A percentile compares a stretch with the other conserved stretches of the same genome.
Evolutionary conservation across 2,888 invertebrate species (phyloP).

Genomic region (Elgonia sp.): DNA sequence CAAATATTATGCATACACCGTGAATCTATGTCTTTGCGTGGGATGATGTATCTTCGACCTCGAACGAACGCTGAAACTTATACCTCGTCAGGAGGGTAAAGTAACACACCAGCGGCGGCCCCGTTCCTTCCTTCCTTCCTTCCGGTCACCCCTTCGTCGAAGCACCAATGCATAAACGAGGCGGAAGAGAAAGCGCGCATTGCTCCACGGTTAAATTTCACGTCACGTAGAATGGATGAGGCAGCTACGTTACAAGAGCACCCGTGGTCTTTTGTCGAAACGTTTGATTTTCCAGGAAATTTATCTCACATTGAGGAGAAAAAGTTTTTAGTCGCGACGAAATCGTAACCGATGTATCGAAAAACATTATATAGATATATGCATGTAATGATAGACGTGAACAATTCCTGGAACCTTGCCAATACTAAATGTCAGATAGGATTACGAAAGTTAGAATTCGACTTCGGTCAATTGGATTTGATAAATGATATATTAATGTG

Average conservation of each 20-base stretch:
- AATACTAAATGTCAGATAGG: not conserved
- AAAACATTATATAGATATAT: constrained; percentile 10
- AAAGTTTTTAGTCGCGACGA: constrained; percentile 63
- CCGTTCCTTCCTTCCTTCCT: constrained; percentile 64
- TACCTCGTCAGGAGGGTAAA: constrained; percentile 78
- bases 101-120: constrained; percentile 58
- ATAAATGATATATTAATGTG: not conserved
- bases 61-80: constrained; percentile 84
- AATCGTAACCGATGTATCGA: constrained; percentile 58
- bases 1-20: constrained; percentile 86
- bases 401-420: not conserved
- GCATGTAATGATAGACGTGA: not conserved
- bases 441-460: not conserved
- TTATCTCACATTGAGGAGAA: constrained; percentile 68
- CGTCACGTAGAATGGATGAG: constrained; percentile 74
- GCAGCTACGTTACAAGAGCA: constrained; percentile 70
- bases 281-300: constrained; percentile 74
- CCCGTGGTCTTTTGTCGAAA: constrained; percentile 69
- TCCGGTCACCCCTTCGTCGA: constrained; percentile 74
- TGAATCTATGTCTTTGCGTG: constrained; percentile 83
- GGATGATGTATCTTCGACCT: constrained; percentile 85
- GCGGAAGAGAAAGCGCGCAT: constrained; percentile 68
- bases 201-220: constrained; percentile 80
- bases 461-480: not conserved
- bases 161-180: constrained; percentile 77